Conservation (phyloP, 2,888 invertebrate species). For the Epirrhoe tristata region DNA sequence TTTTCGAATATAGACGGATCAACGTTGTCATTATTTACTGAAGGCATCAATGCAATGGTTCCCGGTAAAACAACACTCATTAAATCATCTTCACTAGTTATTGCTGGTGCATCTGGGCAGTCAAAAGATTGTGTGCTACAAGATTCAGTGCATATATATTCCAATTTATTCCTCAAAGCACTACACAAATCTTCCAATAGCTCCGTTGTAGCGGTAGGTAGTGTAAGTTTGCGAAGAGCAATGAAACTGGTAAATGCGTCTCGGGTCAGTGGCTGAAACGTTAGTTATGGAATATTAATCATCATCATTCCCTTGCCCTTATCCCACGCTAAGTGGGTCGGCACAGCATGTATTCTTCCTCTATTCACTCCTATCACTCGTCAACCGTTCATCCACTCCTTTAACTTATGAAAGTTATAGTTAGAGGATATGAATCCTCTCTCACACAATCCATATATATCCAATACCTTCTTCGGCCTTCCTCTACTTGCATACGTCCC, state of each 20-base stretch:
- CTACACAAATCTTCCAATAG: conserved; percentile 67
- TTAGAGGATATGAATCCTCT: no score
- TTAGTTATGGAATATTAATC: conserved; percentile 16
- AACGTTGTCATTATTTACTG: conserved; percentile 41
- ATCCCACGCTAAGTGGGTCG: no score
- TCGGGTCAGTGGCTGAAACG: conserved; percentile 67
- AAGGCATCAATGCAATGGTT: conserved; percentile 57
- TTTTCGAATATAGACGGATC: conserved; percentile 47
- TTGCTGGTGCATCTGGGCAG: conserved; percentile 62
- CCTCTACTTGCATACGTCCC: no score
- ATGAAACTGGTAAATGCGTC: conserved; percentile 68
- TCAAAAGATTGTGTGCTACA: conserved; percentile 59
- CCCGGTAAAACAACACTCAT: conserved; percentile 67
- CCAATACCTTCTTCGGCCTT: no score
- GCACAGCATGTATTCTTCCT: no score
- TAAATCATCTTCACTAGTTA: conserved; percentile 54
- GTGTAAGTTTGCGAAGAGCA: conserved; percentile 63
- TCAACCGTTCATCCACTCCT: no score
- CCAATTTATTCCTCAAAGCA: conserved; percentile 60
- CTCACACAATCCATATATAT: no score
- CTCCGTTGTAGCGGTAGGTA: conserved; percentile 60
- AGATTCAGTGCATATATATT: conserved; percentile 66
- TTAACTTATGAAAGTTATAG: no score
- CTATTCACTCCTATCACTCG: no score
- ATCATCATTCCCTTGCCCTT: no score